Conservation (phyloP, 1,140 invertebrate species). For the Cydia fagiglandana region DNA sequence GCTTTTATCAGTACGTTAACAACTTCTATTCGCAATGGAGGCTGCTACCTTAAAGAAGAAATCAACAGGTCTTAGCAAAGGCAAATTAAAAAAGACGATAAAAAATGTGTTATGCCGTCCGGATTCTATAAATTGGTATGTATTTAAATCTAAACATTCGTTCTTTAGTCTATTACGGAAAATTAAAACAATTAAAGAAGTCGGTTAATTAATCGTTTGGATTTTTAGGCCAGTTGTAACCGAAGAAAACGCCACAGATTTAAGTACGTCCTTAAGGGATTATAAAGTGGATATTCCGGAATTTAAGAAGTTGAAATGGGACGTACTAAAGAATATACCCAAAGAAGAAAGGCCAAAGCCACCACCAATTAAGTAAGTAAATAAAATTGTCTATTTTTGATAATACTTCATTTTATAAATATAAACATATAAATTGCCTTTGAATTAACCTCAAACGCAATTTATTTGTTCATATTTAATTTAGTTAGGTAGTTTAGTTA, state of each 20-base stretch:
- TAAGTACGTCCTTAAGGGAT: constrained; percentile 48
- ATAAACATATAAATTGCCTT: no score
- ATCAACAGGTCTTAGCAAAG: constrained; percentile 55
- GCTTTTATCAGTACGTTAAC: not conserved
- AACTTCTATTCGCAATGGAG: constrained; percentile 41
- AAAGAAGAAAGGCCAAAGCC: constrained; percentile 62
- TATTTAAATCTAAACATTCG: not conserved
- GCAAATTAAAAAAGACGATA: constrained; percentile 66
- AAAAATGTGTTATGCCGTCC: constrained; percentile 68
- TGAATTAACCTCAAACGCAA: no score
- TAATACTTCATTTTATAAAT: no score
- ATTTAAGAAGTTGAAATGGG: constrained; percentile 64
- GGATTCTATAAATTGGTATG: constrained; percentile 56
- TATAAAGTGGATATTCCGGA: constrained; percentile 51
- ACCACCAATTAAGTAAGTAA: constrained; percentile 56
- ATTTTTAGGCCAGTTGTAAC: constrained; percentile 53
- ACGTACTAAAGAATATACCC: constrained; percentile 57
- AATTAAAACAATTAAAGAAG: constrained; percentile 2
- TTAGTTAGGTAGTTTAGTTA: no score
- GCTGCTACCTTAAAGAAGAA: constrained; percentile 56
- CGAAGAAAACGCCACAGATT: constrained; percentile 42
- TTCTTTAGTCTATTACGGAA: not conserved
- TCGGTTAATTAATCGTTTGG: not conserved
- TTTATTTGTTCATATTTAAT: no score
- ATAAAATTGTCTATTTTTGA: not conserved